These are phyloP conservation scores for Campoplex nolae DNA, from an alignment of 2,888 invertebrate genomes.

Conservation along the genomic window DNA sequence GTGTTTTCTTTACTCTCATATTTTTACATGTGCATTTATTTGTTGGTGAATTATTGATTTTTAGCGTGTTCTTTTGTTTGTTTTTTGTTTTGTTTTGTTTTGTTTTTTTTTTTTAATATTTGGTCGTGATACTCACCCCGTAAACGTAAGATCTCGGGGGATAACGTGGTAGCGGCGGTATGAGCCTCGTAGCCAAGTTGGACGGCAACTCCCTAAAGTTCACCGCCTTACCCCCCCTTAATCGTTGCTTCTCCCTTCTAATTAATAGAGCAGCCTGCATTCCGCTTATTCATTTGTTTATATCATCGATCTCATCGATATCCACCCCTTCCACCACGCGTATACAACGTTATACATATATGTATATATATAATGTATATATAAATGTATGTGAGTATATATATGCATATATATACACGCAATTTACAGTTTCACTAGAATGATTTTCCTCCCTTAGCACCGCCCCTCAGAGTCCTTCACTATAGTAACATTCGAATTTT, in stretches of 20 bases:
- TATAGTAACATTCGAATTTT: conserved; percentile 64
- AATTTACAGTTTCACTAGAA: conserved; percentile 64
- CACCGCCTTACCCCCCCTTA: conserved; percentile 92
- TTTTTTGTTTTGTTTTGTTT: conserved; percentile 33
- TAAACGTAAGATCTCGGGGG: conserved; percentile 89
- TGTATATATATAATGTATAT: conserved; percentile 54
- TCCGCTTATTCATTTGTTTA: conserved; percentile 86
- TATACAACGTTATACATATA: conserved; percentile 65
- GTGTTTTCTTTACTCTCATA: conserved; percentile 5
- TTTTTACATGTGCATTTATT: conserved; percentile 48
- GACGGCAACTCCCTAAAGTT: conserved; percentile 92
- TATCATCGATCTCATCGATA: conserved; percentile 76
- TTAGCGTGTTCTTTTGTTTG: conserved; percentile 16
- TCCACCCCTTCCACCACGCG: conserved; percentile 70
- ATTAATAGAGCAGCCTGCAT: conserved; percentile 98
- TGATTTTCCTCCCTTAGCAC: conserved; percentile 68
- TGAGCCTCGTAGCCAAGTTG: conserved; percentile 94
- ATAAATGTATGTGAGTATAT: conserved; percentile 52
- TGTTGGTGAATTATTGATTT: conserved; percentile 33
- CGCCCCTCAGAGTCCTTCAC: conserved; percentile 68
- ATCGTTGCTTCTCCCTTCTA: conserved; percentile 95
- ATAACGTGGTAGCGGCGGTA: conserved; percentile 95
- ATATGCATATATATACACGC: conserved; percentile 51
- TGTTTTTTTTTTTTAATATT: conserved; percentile 53
- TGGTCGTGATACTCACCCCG: conserved; percentile 81